phyloP scores from a whole-genome alignment of 2,888 invertebrate species.

The Amorpha juglandis region DNA sequence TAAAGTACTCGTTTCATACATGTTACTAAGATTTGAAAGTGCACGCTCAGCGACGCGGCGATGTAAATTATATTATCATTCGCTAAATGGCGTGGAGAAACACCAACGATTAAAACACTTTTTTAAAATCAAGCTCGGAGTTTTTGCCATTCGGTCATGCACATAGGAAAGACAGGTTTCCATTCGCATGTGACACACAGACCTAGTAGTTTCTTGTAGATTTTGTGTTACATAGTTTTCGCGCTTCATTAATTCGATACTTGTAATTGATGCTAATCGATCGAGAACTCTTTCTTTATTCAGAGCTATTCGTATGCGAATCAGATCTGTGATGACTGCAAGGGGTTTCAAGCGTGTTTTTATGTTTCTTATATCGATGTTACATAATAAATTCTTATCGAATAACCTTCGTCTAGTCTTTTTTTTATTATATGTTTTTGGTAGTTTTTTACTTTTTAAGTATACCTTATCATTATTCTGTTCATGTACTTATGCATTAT shows the following conservation, averaged over 20 bases:
- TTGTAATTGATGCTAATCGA: slow-evolving; percentile 12
- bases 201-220: slow-evolving; percentile 36
- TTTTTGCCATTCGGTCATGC: slow-evolving; percentile 36
- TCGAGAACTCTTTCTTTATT: background rate
- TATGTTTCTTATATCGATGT: background rate
- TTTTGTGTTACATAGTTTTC: slow-evolving; percentile 12
- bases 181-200: slow-evolving; percentile 36
- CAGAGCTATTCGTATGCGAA: too few relatives aligned
- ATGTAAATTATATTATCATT: background rate
- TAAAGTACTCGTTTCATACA: slow-evolving; percentile 5
- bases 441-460: too few relatives aligned
- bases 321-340: too few relatives aligned
- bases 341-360: background rate
- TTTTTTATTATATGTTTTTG: too few relatives aligned
- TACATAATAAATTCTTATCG: too few relatives aligned
- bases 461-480: too few relatives aligned
- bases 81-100: background rate
- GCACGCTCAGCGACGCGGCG: background rate
- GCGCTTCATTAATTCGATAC: slow-evolving; percentile 1
- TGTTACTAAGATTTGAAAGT: background rate
- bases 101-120: background rate
- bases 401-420: too few relatives aligned
- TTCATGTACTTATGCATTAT: too few relatives aligned
- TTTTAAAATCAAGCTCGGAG: background rate
- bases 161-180: slow-evolving; percentile 32